These are phyloP conservation scores for Thamnophis sirtalis DNA, from an alignment of 2,113 vertebrate species.

Conservation along the genomic window DNA sequence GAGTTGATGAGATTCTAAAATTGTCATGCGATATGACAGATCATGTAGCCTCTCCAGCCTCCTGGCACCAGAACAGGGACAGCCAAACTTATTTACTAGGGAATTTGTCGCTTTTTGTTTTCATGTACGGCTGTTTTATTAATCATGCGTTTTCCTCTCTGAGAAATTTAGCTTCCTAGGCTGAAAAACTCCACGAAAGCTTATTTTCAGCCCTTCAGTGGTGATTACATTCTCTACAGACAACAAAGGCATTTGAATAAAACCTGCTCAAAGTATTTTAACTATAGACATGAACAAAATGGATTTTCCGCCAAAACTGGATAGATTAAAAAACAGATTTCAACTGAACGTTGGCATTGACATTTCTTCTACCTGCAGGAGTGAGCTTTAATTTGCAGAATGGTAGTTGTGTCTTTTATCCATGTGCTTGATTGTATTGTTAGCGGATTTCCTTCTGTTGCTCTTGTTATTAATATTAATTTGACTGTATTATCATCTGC, in stretches of 20 bases:
- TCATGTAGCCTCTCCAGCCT: neutral
- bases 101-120: neutral
- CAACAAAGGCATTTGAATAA: neutral
- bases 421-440: neutral
- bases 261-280: neutral
- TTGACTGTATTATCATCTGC: neutral
- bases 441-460: neutral
- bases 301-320: neutral
- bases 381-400: neutral
- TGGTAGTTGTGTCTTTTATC: neutral
- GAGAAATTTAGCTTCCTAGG: neutral
- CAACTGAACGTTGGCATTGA: neutral
- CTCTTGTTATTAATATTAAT: neutral
- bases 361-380: neutral
- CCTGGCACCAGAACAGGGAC: neutral
- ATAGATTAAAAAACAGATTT: neutral
- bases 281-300: neutral
- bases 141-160: neutral
- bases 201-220: neutral
- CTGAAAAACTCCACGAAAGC: neutral
- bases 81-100: neutral
- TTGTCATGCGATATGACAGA: neutral
- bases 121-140: neutral
- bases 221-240: neutral
- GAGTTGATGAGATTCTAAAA: slow-evolving; percentile 31